Evolutionary conservation across 2,113 vertebrate genomes (phyloP).

Genomic region (Eulemur rufifrons): DNA sequence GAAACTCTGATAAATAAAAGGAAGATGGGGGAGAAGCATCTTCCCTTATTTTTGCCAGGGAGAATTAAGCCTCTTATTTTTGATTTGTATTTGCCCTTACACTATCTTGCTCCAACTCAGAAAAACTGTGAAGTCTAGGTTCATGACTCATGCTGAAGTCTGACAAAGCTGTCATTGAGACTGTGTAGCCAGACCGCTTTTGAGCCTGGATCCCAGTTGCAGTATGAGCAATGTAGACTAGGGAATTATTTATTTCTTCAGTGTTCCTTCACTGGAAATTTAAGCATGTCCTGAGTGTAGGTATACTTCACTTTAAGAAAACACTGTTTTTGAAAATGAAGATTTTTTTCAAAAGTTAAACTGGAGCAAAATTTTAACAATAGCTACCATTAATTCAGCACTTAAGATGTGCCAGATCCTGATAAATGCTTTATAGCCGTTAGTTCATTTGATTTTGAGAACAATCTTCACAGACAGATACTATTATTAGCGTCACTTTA

Average conservation of each 20-base stretch:
- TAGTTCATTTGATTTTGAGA: slow-evolving; percentile 10
- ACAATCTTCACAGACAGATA: background rate
- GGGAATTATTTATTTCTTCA: background rate
- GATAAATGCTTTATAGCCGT: background rate
- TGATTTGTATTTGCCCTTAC: background rate
- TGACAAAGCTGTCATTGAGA: background rate
- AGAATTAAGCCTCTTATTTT: background rate
- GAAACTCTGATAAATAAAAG: background rate
- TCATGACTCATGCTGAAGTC: background rate
- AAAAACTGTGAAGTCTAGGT: background rate
- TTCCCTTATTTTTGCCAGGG: background rate
- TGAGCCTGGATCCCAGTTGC: background rate
- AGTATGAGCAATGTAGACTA: background rate
- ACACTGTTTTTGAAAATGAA: background rate
- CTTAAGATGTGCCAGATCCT: background rate
- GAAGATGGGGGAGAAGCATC: background rate
- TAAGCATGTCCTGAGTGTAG: background rate
- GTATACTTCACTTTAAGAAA: background rate
- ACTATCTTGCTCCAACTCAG: background rate
- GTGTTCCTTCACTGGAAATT: background rate
- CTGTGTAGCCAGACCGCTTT: background rate
- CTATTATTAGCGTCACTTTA: slow-evolving; percentile 7
- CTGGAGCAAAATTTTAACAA: background rate
- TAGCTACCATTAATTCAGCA: background rate
- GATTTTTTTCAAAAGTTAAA: background rate